Base-by-base conservation (phyloP, 37 sponge, comb jelly and placozoan species). In the Oopsacas minuta region DNA sequence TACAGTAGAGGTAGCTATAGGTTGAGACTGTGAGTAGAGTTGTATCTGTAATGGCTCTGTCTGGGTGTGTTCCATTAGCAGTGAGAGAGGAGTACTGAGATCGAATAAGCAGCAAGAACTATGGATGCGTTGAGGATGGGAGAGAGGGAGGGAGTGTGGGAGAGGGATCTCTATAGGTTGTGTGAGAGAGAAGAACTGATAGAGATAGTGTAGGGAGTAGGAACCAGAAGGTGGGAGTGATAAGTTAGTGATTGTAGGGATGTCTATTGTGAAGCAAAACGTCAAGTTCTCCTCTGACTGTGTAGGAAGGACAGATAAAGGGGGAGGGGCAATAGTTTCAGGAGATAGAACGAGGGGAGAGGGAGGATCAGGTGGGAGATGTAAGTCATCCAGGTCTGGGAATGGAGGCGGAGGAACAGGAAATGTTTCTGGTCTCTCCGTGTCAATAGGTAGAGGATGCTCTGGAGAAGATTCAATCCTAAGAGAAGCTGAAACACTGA, bases 211-310 rank as follows among this genome's bases (percentile, higher is more conserved):
- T 36, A 52, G 69, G 82, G 39, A 75, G 88, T 35, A 53, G 88
- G 36, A 53, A 46, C 61, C 82, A 36, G 52, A 20, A 8, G 37
- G 35, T 32, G 39, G 88, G 20, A 84, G 53, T 20, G 49, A 52
- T 0, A 81, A 49, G 82, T 86, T 86, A 5, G 36, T 81, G 37
- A 86, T 39, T 17, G 86, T 81, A n/a, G 38, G 81, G 28, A 86
- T 81, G 51, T 86, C 86, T 39, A 86, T 81, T 23, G 86, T 38
- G 39, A 39, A 86, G 36, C 39, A 87, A 81, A 87, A 61, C n/a
- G 38, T 52, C 36, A 39, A 38, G 53, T 37, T 1, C 23, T 38
- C 84, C 38, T 53, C 46, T 30, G 52, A 37, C 36, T 17, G 17
- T 38, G 25, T 83, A 17, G 83, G 46, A 32, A 5, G 51, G 1